Base-by-base conservation (phyloP, 2,797 vertebrate species). In the Melanotaenia trifasciata region DNA sequence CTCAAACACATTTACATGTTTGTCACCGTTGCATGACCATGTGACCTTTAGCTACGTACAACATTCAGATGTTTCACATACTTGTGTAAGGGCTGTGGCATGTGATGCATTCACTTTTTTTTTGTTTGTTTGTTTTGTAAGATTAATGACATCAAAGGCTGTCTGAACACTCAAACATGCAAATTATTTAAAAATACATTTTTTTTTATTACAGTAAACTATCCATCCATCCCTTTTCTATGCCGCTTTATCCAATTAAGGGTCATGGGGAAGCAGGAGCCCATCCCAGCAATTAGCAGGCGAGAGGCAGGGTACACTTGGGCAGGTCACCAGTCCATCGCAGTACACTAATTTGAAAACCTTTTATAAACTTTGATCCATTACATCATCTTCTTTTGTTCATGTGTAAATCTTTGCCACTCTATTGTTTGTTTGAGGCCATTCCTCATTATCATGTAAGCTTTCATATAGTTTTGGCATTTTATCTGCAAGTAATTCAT, bases 41-140 rank as follows among this genome's bases (percentile, higher is more conserved):
- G 16, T 58, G 26, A 12, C 18, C 20, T 56, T 30, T 30, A 56
- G 53, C 33, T 0, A 33, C 0, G 0, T 45, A 20, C 0, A 0
- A 28, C 43, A 30, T 58, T 45, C 30, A 58, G 64, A 57, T 30
- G n/a, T 0, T 45, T 58, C 13, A 10, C 53, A 54, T 40, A 33
- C 26, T 32, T 38, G 20, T 26, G 26, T 28, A 28, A 28, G 26
- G n/a, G n/a, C 50, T 24, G 8, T 22, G 22, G 10, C 50, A 11
- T 51, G 50, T n/a, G 50, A 51, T 38, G 35, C 35, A 10, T 38
- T 38, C 36, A 38, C 36, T 3, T 22, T 51, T 51, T 38, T 13
- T 14, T 38, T 38, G 1, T 38, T 38, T 24, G 18, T 38, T 54
- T 54, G 64, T 65, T 38, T 65, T 38, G 10, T 54, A 30, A n/a